phyloP scores from a whole-genome alignment of 2,113 vertebrate genomes.

The Mellivora capensis region DNA sequence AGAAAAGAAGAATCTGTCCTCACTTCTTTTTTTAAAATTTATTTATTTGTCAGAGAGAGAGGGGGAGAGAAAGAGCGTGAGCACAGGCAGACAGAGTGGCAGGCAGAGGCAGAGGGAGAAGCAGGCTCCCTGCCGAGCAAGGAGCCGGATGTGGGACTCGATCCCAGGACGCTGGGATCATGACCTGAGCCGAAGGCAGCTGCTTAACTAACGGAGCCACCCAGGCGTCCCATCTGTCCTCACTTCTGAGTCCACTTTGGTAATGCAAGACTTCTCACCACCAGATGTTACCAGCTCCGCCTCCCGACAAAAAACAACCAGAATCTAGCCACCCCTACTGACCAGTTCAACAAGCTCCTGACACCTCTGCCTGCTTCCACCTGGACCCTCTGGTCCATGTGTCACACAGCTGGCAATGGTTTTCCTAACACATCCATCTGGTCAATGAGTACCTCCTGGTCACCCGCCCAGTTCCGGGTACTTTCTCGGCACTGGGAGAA shows the following conservation, averaged over 20 bases:
- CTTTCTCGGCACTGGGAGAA: background rate
- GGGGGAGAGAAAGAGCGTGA: too few species aligned
- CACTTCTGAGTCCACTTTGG: background rate
- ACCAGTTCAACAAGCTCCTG: background rate
- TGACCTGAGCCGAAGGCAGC: too few species aligned
- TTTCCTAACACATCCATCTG: background rate
- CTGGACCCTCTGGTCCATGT: background rate
- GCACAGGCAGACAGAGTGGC: too few species aligned
- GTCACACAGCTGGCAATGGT: background rate
- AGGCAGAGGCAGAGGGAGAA: too few species aligned
- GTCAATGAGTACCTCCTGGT: background rate
- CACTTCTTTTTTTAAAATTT: too few species aligned
- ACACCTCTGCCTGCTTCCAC: background rate
- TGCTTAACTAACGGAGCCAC: too few species aligned
- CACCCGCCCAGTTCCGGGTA: background rate
- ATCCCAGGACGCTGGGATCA: too few species aligned
- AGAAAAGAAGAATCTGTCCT: background rate
- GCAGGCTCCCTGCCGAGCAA: too few species aligned
- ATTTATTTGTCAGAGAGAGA: too few species aligned
- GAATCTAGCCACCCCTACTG: background rate
- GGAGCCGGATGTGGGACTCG: too few species aligned
- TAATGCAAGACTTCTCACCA: background rate
- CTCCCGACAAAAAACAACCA: background rate
- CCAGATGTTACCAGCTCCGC: background rate
- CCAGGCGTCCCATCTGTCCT: too few species aligned